A percentile compares a stretch with the other conserved stretches of the same genome.
Evolutionary conservation across 2,888 invertebrate species (phyloP).

Genomic region (Lepidochrysops patricia): DNA sequence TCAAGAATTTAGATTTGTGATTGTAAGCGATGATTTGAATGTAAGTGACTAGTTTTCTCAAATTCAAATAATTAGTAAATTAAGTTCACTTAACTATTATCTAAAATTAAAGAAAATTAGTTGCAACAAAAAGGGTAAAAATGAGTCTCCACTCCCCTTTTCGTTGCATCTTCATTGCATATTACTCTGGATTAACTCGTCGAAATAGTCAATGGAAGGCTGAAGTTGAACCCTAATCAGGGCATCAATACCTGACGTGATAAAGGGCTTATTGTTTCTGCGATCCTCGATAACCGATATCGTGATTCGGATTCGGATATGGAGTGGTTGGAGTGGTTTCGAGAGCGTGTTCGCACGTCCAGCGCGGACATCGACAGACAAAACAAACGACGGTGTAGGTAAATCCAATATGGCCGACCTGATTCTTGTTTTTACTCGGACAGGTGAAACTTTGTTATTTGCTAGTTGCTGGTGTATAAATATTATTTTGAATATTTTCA

Average conservation of each 20-base stretch:
- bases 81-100: too few species aligned
- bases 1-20: too few species aligned
- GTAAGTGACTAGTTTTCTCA: too few species aligned
- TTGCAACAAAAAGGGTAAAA: too few species aligned
- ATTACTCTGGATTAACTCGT: background rate
- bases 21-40: too few species aligned
- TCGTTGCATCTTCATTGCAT: background rate
- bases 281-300: conserved; percentile 28
- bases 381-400: conserved; percentile 23
- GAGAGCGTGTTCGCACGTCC: conserved; percentile 27
- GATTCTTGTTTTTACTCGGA: background rate
- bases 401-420: conserved; percentile 1
- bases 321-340: conserved; percentile 30
- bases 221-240: conserved; percentile 21
- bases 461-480: background rate
- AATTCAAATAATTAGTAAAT: too few species aligned
- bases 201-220: background rate
- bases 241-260: conserved; percentile 23
- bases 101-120: too few species aligned
- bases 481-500: background rate
- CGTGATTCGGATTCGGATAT: conserved; percentile 30
- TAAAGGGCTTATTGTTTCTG: conserved; percentile 29
- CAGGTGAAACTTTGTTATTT: background rate
- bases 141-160: background rate
- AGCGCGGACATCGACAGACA: conserved; percentile 29